Conservation (phyloP, 2,888 invertebrate genomes). For the Melieria omissa region DNA sequence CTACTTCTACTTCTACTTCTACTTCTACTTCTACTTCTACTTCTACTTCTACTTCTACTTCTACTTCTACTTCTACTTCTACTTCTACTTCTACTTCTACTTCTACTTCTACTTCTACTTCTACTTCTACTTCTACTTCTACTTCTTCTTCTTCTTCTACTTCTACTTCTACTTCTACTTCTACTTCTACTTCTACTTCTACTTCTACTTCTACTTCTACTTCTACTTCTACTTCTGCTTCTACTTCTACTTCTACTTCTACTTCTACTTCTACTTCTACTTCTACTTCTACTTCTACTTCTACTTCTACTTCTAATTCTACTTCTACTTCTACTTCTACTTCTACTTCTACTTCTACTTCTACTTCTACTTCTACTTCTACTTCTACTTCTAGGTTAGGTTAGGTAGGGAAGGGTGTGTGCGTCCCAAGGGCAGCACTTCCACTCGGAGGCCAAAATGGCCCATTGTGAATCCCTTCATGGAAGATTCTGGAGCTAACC, state of each 20-base stretch:
- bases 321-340: slow-evolving; percentile 22
- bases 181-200: slow-evolving; percentile 30
- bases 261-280: slow-evolving; percentile 11
- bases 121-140: slow-evolving; percentile 25
- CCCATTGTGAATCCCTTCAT: no score
- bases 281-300: not conserved
- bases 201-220: slow-evolving; percentile 21
- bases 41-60: slow-evolving; percentile 29
- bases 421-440: no score
- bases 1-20: slow-evolving; percentile 28
- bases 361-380: slow-evolving; percentile 26
- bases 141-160: slow-evolving; percentile 28
- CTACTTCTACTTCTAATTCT: no score
- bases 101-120: slow-evolving; percentile 23
- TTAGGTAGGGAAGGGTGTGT: no score
- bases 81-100: slow-evolving; percentile 27
- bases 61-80: slow-evolving; percentile 23
- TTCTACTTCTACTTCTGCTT: slow-evolving; percentile 22
- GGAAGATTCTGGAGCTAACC: no score
- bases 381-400: no score
- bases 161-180: slow-evolving; percentile 31
- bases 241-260: slow-evolving; percentile 16
- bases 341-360: slow-evolving; percentile 27
- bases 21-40: slow-evolving; percentile 27
- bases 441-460: no score